phyloP scores from a whole-genome alignment of 1,140 invertebrate species.

The Drosophila biarmipes region DNA sequence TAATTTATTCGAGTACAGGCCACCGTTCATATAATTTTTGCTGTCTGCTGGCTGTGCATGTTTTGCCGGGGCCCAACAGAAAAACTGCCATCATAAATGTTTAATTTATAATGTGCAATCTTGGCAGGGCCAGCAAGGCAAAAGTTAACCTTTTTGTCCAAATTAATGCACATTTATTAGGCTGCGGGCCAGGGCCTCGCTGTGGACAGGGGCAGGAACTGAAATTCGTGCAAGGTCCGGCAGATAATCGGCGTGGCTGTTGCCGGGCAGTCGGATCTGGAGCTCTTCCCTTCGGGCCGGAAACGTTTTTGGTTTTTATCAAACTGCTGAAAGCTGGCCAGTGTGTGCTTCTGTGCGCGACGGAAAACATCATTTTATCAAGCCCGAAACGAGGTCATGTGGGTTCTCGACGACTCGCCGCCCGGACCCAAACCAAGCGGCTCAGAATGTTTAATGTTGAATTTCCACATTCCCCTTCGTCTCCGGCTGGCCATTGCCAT shows the following conservation, averaged over 20 bases:
- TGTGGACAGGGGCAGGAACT: neutral
- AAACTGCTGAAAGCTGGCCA: constrained; percentile 8
- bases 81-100: constrained; percentile 35
- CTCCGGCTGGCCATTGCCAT: constrained; percentile 9
- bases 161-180: constrained; percentile 68
- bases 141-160: constrained; percentile 49
- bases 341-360: constrained; percentile 3
- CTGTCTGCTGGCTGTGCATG: constrained; percentile 26
- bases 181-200: constrained; percentile 1
- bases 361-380: constrained; percentile 65
- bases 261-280: constrained; percentile 33
- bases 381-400: constrained; percentile 66
- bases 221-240: constrained; percentile 17
- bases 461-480: constrained; percentile 9
- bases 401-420: constrained; percentile 37
- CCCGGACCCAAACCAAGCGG: constrained; percentile 11
- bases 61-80: constrained; percentile 6
- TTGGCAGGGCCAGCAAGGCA: constrained; percentile 19
- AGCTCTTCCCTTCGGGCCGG: constrained; percentile 15
- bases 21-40: constrained; percentile 26
- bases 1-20: constrained; percentile 32
- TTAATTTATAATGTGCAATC: constrained; percentile 62
- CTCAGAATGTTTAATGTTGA: constrained; percentile 45
- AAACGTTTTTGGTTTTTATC: constrained; percentile 52
- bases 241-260: constrained; percentile 32